phyloP scores from a whole-genome alignment of 2,113 vertebrate genomes.

The Calonectris borealis region DNA sequence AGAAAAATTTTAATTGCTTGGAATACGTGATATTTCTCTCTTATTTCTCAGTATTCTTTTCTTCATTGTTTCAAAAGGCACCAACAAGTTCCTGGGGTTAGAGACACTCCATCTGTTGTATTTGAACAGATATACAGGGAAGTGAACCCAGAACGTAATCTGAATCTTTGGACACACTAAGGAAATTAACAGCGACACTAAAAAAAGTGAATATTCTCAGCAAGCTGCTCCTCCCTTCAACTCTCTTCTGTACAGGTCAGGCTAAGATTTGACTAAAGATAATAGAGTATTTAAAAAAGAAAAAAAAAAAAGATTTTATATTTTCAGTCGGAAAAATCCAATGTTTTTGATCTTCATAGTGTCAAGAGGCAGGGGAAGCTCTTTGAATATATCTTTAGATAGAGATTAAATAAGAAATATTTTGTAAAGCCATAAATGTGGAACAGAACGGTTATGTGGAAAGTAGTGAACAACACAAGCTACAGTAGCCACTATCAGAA shows the following conservation, averaged over 20 bases:
- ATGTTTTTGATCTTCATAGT: not conserved
- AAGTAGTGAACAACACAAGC: not conserved
- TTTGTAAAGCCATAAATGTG: not conserved
- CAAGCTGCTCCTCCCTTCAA: not conserved
- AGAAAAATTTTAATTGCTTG: not conserved
- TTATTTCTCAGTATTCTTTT: not conserved
- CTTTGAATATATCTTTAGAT: not conserved
- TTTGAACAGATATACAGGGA: not conserved
- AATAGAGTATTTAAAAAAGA: not conserved
- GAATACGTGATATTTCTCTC: not conserved
- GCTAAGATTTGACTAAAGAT: not conserved
- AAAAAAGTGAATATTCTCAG: not conserved
- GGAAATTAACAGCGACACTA: not conserved
- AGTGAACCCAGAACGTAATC: not conserved
- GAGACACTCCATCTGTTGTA: not conserved
- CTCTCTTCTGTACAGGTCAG: not conserved
- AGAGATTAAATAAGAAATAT: not conserved
- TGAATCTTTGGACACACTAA: not conserved
- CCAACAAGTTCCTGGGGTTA: not conserved
- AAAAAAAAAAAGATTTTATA: accelerated
- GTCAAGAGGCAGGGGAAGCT: not conserved
- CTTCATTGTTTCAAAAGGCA: not conserved
- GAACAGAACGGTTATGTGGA: not conserved
- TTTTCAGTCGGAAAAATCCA: not conserved
- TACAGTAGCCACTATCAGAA: not conserved